Base-by-base conservation (phyloP, 2,888 invertebrate genomes). In the Automeris io region DNA sequence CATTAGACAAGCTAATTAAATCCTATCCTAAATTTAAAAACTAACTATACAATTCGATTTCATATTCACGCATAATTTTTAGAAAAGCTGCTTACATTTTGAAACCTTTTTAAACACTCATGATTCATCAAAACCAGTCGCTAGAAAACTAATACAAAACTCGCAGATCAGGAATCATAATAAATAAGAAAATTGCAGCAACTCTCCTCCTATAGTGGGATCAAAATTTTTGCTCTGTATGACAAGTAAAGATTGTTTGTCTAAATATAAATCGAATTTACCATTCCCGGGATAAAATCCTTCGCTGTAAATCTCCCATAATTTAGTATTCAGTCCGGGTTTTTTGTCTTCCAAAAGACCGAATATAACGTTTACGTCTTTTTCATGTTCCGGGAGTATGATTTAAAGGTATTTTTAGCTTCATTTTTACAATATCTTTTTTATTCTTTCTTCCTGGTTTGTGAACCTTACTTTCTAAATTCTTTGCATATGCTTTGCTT, bases 321-420 rank as follows among this genome's bases (percentile, higher is more conserved):
- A 22, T 26, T 81, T 78, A 0, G 81, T 80, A 32, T 81, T 81
- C 4, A 85, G 41, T 0, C 78, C 81, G 0, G 82, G 80, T 23
- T 83, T 85, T 32, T 78, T 77, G 32, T 83, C 78, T 55, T 82
- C 78, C 0, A 85, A 47, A 1, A 83, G 41, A 45, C 81, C 78
- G 11, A 85, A 73, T 1, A 85, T 69, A 0, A 82, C 67, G 16
- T 67, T 72, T 35, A 85, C 50, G 36, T 81, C 81, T 0, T 82
- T 75, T 23, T 69, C 68, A n/a, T 61, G 65, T 1, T 80, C 74
- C 0, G 79, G 79, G 1, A 80, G 41, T 24, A 83, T 72, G 4
- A n/a, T 57, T 61, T 0, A 52, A 7, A 0, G 83, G 83, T 5
- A 82, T 63, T 46, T 70, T 79, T 2, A 83, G 40, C 6, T 69